Conservation (phyloP, 2,888 invertebrate genomes). For the Petrophora chlorosata region DNA sequence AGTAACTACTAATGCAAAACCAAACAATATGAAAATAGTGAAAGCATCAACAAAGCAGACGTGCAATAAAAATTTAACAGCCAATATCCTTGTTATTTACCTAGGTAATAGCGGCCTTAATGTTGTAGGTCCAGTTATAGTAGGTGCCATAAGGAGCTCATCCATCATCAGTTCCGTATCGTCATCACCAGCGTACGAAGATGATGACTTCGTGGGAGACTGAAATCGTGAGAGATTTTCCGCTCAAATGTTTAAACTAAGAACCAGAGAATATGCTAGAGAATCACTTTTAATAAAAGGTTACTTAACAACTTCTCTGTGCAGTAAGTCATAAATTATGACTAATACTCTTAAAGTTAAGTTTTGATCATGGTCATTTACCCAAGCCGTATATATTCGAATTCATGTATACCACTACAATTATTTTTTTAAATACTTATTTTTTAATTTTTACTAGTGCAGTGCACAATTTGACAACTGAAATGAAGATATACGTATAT, state of each 20-base stretch:
- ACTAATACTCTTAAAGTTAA: too few relatives aligned
- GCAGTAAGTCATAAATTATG: too few relatives aligned
- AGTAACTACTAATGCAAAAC: constrained; percentile 11
- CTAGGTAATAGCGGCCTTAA: constrained; percentile 88
- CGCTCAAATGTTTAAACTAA: constrained; percentile 48
- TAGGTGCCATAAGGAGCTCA: constrained; percentile 90
- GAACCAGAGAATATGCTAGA: too few relatives aligned
- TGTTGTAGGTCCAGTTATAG: constrained; percentile 88
- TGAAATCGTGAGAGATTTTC: constrained; percentile 59
- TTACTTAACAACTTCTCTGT: too few relatives aligned
- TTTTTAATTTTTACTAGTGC: too few relatives aligned
- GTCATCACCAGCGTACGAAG: constrained; percentile 88
- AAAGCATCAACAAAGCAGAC: constrained; percentile 25
- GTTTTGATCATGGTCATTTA: too few relatives aligned
- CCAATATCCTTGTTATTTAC: too few relatives aligned
- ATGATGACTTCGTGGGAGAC: constrained; percentile 87
- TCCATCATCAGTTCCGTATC: constrained; percentile 93
- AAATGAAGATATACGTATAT: background rate
- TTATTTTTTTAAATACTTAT: too few relatives aligned
- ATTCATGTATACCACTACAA: too few relatives aligned
- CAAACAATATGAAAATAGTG: constrained; percentile 18
- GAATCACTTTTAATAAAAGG: too few relatives aligned
- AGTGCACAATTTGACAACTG: background rate
- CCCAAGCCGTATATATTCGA: too few relatives aligned
- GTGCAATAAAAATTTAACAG: constrained; percentile 4